These are phyloP conservation scores for Argyra leucocephala DNA, from an alignment of 2,888 invertebrate species.

Conservation along the genomic window DNA sequence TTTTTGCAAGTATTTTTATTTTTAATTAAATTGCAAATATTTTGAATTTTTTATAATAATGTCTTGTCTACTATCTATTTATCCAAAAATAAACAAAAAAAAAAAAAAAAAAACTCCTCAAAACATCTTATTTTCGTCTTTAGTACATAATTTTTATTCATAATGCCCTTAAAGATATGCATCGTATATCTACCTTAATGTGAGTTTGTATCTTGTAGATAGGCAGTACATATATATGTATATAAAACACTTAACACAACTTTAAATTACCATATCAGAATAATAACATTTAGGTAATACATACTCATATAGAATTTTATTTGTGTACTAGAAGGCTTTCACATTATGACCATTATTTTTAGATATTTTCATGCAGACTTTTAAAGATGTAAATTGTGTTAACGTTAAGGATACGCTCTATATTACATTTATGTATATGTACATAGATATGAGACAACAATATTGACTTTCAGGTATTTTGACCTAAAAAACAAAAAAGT, in stretches of 20 bases:
- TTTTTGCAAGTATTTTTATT: too few relatives aligned
- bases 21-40: constrained; percentile 6
- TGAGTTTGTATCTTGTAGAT: background rate
- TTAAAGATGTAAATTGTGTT: background rate
- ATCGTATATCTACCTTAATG: background rate
- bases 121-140: background rate
- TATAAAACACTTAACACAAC: constrained; percentile 3
- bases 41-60: background rate
- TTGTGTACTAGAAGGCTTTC: background rate
- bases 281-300: background rate
- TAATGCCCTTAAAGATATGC: background rate
- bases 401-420: too few relatives aligned
- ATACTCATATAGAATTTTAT: background rate
- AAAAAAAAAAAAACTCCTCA: background rate
- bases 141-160: background rate
- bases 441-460: background rate
- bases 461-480: constrained; percentile 4
- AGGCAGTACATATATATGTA: background rate
- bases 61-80: background rate
- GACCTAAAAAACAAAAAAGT: background rate
- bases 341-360: too few relatives aligned
- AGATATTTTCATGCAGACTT: too few relatives aligned
- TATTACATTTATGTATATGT: background rate
- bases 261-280: background rate
- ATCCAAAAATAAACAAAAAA: background rate